phyloP scores from a whole-genome alignment of 1,140 invertebrate genomes.

The Musca vetustissima region DNA sequence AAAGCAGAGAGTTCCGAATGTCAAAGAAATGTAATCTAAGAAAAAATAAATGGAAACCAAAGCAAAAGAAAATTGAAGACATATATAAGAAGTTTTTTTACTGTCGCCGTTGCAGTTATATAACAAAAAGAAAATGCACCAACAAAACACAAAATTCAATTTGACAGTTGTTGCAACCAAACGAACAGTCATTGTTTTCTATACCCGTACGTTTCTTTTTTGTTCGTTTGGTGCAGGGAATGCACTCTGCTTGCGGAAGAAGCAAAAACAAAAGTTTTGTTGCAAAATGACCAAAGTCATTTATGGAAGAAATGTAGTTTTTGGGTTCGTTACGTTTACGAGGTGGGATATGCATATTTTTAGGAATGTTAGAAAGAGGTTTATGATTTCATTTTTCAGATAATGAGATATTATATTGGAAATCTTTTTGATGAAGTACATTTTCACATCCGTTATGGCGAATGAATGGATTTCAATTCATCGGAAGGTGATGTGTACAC shows the following conservation, averaged over 20 bases:
- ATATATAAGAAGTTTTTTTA: not conserved
- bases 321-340: not conserved
- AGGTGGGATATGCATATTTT: too few species aligned
- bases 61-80: not conserved
- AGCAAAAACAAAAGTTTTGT: not conserved
- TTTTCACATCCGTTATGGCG: too few species aligned
- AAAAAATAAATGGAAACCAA: not conserved
- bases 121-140: not conserved
- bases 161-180: slow-evolving; percentile 14
- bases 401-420: too few species aligned
- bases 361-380: too few species aligned
- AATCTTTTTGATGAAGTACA: too few species aligned
- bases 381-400: too few species aligned
- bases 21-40: not conserved
- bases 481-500: too few species aligned
- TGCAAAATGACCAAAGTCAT: slow-evolving; percentile 14
- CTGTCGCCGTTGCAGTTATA: not conserved
- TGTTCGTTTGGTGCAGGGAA: not conserved
- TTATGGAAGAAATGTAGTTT: not conserved
- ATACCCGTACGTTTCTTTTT: not conserved
- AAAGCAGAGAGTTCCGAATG: not conserved
- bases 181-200: too few species aligned
- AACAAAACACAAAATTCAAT: slow-evolving; percentile 12
- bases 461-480: too few species aligned
- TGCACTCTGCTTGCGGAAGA: not conserved